These are phyloP conservation scores for Montipora cactus DNA, from an alignment of 64 coral and sea anemone species.

Conservation along the genomic window DNA sequence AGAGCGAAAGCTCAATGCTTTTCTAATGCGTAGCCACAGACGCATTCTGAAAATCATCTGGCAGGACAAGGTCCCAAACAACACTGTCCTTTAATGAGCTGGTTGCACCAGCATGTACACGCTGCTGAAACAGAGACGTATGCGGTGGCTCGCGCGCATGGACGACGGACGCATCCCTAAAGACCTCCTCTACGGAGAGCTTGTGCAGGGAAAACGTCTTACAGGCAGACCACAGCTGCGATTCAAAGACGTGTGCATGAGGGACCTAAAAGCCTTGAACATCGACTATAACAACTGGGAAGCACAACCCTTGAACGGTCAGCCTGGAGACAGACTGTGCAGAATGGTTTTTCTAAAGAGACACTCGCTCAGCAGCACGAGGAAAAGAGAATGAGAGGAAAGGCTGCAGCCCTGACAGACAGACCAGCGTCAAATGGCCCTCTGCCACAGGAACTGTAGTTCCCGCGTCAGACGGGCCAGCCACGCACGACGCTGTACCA, in stretches of 20 bases:
- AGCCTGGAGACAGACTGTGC: too few species aligned
- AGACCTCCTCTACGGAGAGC: constrained; percentile 14
- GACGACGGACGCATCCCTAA: constrained; percentile 4
- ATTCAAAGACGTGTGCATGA: constrained; percentile 4
- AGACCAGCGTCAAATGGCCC: too few species aligned
- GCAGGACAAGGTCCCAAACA: constrained; percentile 41
- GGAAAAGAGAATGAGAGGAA: too few species aligned
- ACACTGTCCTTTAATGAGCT: neutral
- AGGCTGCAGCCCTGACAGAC: too few species aligned
- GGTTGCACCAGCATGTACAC: neutral
- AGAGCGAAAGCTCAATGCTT: neutral
- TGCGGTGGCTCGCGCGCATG: constrained; percentile 30
- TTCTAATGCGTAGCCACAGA: neutral
- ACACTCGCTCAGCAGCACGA: too few species aligned
- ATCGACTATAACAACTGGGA: neutral
- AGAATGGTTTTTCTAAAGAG: too few species aligned
- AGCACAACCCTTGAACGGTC: too few species aligned
- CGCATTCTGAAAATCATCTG: constrained; percentile 25
- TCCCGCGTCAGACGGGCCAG: too few species aligned
- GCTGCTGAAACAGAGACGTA: neutral
- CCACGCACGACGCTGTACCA: too few species aligned
- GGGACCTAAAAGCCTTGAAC: neutral
- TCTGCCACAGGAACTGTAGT: too few species aligned
- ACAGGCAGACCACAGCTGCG: neutral
- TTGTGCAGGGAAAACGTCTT: neutral